phyloP scores from a whole-genome alignment of 2,113 vertebrate species.

The Salminus brasiliensis region DNA sequence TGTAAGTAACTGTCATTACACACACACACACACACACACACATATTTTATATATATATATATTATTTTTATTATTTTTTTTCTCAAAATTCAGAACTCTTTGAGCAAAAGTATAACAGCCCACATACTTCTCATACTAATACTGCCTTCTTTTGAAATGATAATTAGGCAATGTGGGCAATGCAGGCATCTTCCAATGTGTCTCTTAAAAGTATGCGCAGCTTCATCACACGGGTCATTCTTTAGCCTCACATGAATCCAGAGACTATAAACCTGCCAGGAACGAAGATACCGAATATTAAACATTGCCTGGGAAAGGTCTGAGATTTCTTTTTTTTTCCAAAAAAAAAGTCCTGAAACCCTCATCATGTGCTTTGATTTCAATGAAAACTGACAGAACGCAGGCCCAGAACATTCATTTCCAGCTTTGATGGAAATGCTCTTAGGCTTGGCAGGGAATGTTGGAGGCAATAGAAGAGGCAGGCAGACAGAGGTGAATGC shows the following conservation, averaged over 20 bases:
- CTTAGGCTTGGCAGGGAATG: conserved; percentile 16
- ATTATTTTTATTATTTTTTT: no score
- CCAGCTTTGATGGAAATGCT: conserved; percentile 28
- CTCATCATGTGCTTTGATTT: neutral
- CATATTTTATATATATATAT: neutral
- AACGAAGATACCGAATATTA: conserved; percentile 1
- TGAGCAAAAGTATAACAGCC: neutral
- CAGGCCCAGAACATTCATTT: neutral
- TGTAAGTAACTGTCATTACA: neutral
- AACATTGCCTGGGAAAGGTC: conserved; percentile 17
- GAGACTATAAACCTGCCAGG: neutral
- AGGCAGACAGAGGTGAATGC: conserved; percentile 46
- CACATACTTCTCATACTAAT: neutral
- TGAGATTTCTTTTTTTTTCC: no score
- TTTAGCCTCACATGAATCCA: neutral
- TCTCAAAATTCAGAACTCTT: neutral
- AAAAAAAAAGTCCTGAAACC: neutral
- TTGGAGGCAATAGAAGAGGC: conserved; percentile 49
- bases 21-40: no score
- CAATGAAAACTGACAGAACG: conserved; percentile 12
- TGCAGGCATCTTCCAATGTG: neutral
- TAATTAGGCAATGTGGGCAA: neutral
- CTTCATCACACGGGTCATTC: conserved; percentile 12
- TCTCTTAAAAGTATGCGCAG: neutral
- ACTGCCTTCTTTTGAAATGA: neutral